Percentiles rank a stretch among this genome's conserved stretches.
Evolutionary conservation across 2,888 invertebrate genomes (phyloP).

Genomic region (Coleophora deauratella): DNA sequence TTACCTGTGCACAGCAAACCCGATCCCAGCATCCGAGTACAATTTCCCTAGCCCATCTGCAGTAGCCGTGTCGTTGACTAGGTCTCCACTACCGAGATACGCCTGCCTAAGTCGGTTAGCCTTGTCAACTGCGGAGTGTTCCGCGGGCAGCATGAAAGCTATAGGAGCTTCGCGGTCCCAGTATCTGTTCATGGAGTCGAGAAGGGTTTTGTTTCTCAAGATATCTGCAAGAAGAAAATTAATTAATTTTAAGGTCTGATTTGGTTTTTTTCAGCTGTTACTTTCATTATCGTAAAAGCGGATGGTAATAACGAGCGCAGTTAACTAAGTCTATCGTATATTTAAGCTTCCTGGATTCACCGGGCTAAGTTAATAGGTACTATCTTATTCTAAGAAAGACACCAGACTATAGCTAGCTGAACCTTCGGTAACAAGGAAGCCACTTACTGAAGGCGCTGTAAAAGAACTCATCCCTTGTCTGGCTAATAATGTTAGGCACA

Average conservation of each 20-base stretch:
- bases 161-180: conserved; percentile 77
- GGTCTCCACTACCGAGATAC: conserved; percentile 23
- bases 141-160: conserved; percentile 75
- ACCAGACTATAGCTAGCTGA: too few species aligned
- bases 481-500: conserved; percentile 78
- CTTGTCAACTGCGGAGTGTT: conserved; percentile 59
- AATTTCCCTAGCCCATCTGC: conserved; percentile 26
- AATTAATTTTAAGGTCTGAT: too few species aligned
- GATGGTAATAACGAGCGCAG: too few species aligned
- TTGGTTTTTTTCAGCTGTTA: too few species aligned
- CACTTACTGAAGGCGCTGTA: conserved; percentile 75
- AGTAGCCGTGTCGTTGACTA: conserved; percentile 24
- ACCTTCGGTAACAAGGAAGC: too few species aligned
- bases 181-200: conserved; percentile 67
- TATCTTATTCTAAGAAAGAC: too few species aligned
- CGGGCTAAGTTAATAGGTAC: too few species aligned
- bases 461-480: conserved; percentile 79
- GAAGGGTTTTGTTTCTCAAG: conserved; percentile 62
- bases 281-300: too few species aligned
- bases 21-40: conserved; percentile 36
- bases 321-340: too few species aligned
- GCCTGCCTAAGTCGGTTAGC: conserved; percentile 41
- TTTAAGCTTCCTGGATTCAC: too few species aligned
- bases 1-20: conserved; percentile 60
- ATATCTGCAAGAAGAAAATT: conserved; percentile 66